Conservation (phyloP, 2,888 invertebrate genomes). For the Acronicta alni region DNA sequence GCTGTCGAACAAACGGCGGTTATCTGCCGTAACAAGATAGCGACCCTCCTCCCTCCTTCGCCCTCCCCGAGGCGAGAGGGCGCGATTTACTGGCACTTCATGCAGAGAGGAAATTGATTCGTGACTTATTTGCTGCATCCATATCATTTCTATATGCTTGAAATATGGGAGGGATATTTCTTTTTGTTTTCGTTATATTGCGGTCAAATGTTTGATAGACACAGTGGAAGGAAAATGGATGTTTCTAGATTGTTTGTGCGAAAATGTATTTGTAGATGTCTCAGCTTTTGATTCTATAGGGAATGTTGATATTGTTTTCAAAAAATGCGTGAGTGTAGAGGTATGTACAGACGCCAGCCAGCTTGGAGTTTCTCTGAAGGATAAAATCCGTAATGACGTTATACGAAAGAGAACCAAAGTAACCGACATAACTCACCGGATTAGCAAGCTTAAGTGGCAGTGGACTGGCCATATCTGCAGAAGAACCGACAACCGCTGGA, state of each 20-base stretch:
- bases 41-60: constrained; percentile 22
- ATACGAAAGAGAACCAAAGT: no score
- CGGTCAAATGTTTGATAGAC: constrained; percentile 1
- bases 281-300: no score
- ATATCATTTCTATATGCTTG: constrained; percentile 43
- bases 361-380: no score
- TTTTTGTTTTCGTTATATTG: constrained; percentile 24
- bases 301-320: no score
- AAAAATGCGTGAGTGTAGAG: no score
- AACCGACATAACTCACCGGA: no score
- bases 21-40: constrained; percentile 64
- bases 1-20: constrained; percentile 67
- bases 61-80: constrained; percentile 19
- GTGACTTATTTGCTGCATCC: constrained; percentile 63
- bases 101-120: constrained; percentile 68
- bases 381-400: no score
- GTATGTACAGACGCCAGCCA: no score
- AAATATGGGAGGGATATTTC: constrained; percentile 18
- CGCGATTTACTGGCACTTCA: constrained; percentile 61
- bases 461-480: no score
- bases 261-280: background rate
- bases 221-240: background rate
- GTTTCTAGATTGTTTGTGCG: background rate
- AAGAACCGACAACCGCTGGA: no score
- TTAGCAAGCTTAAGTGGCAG: no score